Evolutionary conservation across 1,140 invertebrate species (phyloP).

Genomic region (Drusus annulatus): DNA sequence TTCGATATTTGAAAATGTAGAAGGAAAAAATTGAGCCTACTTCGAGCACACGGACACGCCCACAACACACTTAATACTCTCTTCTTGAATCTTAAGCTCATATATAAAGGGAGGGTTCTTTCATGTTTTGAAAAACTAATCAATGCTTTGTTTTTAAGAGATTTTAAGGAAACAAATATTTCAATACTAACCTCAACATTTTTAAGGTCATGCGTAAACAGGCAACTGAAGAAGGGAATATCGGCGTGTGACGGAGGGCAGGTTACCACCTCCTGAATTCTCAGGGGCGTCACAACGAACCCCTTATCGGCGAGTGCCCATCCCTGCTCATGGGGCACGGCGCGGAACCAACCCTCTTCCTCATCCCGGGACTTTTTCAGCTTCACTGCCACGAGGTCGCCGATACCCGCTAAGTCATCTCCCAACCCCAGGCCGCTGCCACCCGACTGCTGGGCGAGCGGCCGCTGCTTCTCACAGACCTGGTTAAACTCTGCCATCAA

Average conservation of each 20-base stretch:
- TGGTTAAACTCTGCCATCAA: not conserved
- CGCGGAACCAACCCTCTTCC: not conserved
- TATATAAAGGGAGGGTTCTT: no score
- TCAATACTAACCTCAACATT: not conserved
- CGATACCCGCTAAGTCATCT: no score
- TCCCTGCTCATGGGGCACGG: slow-evolving; percentile 1
- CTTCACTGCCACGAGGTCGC: not conserved
- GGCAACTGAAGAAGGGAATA: slow-evolving; percentile 14
- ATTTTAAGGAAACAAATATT: no score
- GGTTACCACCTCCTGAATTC: not conserved
- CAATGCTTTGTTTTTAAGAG: no score
- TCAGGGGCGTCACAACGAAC: not conserved
- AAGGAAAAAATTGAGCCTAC: no score
- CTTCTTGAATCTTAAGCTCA: no score
- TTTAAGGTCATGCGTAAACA: not conserved
- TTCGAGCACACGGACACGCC: no score
- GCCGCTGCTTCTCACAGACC: not conserved
- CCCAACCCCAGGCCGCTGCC: not conserved
- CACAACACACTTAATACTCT: no score
- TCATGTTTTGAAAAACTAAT: no score
- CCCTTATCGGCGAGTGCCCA: slow-evolving; percentile 18
- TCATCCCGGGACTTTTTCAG: not conserved
- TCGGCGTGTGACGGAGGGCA: slow-evolving; percentile 10
- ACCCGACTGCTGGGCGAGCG: not conserved
- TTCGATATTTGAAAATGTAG: no score